A percentile compares a stretch with the other conserved stretches of the same genome.
These are phyloP conservation scores for Siderastrea siderea DNA, from an alignment of 92 coral and sea anemone genomes.

Conservation along the genomic window DNA sequence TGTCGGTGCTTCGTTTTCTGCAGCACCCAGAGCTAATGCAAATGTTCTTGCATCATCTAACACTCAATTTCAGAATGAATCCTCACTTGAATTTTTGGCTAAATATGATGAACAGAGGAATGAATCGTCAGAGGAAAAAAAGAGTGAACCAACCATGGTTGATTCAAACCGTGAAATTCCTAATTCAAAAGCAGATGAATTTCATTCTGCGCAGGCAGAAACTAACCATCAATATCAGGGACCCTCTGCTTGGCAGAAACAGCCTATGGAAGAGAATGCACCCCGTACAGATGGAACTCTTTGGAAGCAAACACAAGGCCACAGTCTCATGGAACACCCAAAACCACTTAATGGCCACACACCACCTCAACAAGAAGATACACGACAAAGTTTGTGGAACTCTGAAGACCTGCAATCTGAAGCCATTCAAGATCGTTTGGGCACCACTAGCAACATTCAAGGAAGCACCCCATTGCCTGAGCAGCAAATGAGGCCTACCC, in stretches of 20 bases:
- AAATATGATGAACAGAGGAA: conserved; percentile 8
- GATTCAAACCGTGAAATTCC: background rate
- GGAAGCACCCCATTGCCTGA: conserved; percentile 1
- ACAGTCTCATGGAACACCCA: conserved; percentile 43
- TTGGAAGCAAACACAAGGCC: conserved; percentile 28
- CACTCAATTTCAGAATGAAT: conserved; percentile 8
- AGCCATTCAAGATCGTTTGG: conserved; percentile 14
- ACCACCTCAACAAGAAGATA: conserved; percentile 15
- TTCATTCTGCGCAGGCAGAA: conserved; percentile 20
- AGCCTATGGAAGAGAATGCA: conserved; percentile 2
- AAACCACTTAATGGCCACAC: conserved; percentile 15
- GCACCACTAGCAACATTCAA: background rate
- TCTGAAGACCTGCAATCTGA: conserved; percentile 37
- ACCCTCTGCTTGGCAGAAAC: conserved; percentile 17
- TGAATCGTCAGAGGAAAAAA: background rate
- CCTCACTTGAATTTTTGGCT: conserved; percentile 21
- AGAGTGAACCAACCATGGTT: conserved; percentile 1
- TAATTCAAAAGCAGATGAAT: background rate
- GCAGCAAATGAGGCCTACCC: conserved; percentile 21
- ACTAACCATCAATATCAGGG: conserved; percentile 17
- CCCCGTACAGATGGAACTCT: conserved; percentile 4
- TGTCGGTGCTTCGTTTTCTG: conserved; percentile 27
- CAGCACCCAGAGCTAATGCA: conserved; percentile 50
- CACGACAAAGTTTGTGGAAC: conserved; percentile 27
- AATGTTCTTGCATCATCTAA: conserved; percentile 44